phyloP scores from a whole-genome alignment of 2,113 vertebrate species.

The Shinisaurus crocodilurus region DNA sequence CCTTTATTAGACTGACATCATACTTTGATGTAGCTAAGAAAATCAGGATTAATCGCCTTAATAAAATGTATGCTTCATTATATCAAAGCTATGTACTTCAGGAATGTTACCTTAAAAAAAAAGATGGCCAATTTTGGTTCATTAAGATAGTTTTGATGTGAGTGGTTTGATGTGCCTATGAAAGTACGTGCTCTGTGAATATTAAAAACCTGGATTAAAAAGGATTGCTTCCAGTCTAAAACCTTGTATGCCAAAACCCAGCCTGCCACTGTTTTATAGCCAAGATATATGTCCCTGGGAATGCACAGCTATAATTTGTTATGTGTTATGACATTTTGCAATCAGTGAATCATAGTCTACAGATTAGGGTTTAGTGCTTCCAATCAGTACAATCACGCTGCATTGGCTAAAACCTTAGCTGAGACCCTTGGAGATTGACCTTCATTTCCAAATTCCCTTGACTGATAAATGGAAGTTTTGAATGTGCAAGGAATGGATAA shows the following conservation, averaged over 20 bases:
- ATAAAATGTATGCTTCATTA: background rate
- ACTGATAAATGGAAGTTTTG: background rate
- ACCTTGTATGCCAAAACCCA: background rate
- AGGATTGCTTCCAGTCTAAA: constrained; percentile 25
- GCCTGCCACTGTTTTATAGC: constrained; percentile 8
- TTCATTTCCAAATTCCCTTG: background rate
- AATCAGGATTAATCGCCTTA: background rate
- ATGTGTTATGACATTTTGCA: background rate
- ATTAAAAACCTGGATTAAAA: background rate
- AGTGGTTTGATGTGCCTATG: background rate
- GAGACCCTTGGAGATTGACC: background rate
- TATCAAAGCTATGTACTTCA: background rate
- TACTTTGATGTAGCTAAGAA: constrained; percentile 13
- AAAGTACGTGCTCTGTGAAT: background rate
- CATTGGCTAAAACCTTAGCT: background rate
- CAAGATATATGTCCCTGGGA: background rate
- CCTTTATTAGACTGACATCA: constrained; percentile 6
- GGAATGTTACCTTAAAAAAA: background rate
- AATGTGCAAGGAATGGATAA: background rate
- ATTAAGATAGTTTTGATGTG: background rate
- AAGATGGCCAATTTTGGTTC: background rate
- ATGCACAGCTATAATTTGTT: background rate
- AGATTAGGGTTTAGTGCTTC: background rate
- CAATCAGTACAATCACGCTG: background rate
- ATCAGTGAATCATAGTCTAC: background rate